Percentiles rank a stretch among this genome's conserved stretches.
phyloP scores from a whole-genome alignment of 2,888 invertebrate genomes.

The Sphaeridia pumilis region DNA sequence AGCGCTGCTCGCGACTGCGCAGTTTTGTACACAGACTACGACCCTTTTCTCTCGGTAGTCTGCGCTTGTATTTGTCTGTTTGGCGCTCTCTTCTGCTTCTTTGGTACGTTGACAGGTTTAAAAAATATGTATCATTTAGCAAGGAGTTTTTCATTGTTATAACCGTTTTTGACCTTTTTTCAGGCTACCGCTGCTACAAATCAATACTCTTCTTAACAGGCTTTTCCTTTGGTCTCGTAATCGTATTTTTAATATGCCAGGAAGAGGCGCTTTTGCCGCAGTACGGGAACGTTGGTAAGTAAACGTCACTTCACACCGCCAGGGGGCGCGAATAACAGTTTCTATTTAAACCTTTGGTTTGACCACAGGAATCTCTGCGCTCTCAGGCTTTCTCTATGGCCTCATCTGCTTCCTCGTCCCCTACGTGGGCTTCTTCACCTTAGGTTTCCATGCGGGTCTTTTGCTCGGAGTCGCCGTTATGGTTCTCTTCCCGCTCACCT shows the following conservation, averaged over 20 bases:
- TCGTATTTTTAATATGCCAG: constrained; percentile 67
- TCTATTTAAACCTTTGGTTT: no score
- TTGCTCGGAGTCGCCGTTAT: constrained; percentile 51
- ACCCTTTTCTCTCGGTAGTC: constrained; percentile 52
- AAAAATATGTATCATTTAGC: no score
- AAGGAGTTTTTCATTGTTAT: no score
- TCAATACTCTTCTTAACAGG: constrained; percentile 79
- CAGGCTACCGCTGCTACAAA: constrained; percentile 79
- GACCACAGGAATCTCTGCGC: constrained; percentile 28
- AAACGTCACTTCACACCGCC: no score
- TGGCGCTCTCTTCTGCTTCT: constrained; percentile 69
- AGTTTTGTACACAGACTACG: constrained; percentile 50
- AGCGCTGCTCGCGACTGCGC: constrained; percentile 24
- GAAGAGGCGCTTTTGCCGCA: constrained; percentile 67
- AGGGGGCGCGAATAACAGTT: no score
- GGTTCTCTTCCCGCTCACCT: constrained; percentile 38
- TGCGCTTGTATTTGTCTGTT: constrained; percentile 63
- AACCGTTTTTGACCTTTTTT: constrained; percentile 36
- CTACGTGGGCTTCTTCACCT: constrained; percentile 69
- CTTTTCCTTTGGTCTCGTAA: constrained; percentile 68
- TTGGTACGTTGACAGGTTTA: no score
- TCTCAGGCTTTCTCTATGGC: constrained; percentile 58
- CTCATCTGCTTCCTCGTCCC: constrained; percentile 70
- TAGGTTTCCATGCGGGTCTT: constrained; percentile 64
- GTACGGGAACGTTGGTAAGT: constrained; percentile 59